These are phyloP conservation scores for Branchinecta sandiegonensis DNA, from an alignment of 2,888 invertebrate species.

Conservation along the genomic window DNA sequence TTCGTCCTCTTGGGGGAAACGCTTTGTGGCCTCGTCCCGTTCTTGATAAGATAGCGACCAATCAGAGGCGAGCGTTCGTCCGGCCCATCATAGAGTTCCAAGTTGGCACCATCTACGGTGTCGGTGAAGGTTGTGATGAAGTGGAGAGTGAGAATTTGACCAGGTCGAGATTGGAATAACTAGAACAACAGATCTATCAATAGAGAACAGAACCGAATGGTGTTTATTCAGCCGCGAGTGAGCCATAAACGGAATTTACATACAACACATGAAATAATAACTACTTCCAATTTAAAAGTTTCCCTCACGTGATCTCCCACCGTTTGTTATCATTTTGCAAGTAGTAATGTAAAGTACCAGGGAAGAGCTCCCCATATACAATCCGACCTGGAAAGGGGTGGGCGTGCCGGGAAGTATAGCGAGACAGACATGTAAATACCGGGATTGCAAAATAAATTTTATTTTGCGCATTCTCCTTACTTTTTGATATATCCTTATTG, in stretches of 20 bases:
- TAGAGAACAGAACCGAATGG: not conserved
- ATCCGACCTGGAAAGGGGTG: no score
- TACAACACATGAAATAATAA: not conserved
- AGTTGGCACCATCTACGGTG: slow-evolving; percentile 47
- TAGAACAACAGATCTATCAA: slow-evolving; percentile 20
- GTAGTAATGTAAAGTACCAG: no score
- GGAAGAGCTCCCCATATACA: no score
- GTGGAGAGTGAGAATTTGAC: slow-evolving; percentile 68
- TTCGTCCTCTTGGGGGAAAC: slow-evolving; percentile 64
- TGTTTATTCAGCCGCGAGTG: no score
- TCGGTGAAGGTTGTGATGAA: slow-evolving; percentile 62
- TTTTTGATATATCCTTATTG: no score
- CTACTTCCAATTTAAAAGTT: not conserved
- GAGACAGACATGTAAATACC: no score
- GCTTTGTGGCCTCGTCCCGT: slow-evolving; percentile 75
- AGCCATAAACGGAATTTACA: not conserved
- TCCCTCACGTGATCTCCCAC: no score
- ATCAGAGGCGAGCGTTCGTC: slow-evolving; percentile 53
- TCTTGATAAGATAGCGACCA: slow-evolving; percentile 55
- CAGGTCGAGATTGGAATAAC: slow-evolving; percentile 39
- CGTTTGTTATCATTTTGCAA: no score
- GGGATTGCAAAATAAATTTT: no score
- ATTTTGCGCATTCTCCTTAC: no score
- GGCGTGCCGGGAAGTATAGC: no score
- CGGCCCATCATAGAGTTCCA: slow-evolving; percentile 65